A percentile compares a stretch with the other conserved stretches of the same genome.
Evolutionary conservation across 2,113 vertebrate species (phyloP).

Genomic region (Vidua macroura): DNA sequence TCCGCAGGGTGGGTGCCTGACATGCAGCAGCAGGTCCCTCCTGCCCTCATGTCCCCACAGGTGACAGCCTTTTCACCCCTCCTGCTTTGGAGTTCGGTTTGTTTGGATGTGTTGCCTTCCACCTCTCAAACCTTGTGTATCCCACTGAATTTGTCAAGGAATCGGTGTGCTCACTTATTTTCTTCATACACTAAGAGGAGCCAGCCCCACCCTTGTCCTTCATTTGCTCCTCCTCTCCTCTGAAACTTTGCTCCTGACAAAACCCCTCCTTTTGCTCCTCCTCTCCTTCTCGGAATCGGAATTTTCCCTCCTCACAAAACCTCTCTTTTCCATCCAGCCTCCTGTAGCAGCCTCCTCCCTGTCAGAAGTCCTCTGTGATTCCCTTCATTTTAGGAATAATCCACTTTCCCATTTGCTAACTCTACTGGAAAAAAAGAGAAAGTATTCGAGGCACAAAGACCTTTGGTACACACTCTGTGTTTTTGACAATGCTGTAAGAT

Average conservation of each 20-base stretch:
- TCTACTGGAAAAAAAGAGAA: neutral
- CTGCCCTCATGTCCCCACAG: neutral
- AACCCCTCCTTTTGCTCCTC: neutral
- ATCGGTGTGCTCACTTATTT: neutral
- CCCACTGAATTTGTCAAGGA: neutral
- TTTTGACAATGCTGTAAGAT: neutral
- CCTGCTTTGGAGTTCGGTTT: neutral
- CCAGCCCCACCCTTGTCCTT: neutral
- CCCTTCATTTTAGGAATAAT: neutral
- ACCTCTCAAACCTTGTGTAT: neutral
- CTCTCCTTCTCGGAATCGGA: neutral
- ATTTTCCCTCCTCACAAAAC: neutral
- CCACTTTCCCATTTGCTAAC: neutral
- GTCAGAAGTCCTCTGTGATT: neutral
- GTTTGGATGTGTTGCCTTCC: neutral
- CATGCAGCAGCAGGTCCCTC: neutral
- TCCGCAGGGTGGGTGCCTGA: neutral
- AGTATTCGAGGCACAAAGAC: neutral
- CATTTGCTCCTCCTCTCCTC: neutral
- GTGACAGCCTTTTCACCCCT: neutral
- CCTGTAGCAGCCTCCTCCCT: neutral
- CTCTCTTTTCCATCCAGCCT: neutral
- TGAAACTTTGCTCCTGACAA: neutral
- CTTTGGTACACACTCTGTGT: neutral
- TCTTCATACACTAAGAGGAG: neutral